Percentiles rank a stretch among this genome's conserved stretches.
Evolutionary conservation across 2,888 invertebrate species (phyloP).

Genomic region (Chrysotoxum bicinctum): DNA sequence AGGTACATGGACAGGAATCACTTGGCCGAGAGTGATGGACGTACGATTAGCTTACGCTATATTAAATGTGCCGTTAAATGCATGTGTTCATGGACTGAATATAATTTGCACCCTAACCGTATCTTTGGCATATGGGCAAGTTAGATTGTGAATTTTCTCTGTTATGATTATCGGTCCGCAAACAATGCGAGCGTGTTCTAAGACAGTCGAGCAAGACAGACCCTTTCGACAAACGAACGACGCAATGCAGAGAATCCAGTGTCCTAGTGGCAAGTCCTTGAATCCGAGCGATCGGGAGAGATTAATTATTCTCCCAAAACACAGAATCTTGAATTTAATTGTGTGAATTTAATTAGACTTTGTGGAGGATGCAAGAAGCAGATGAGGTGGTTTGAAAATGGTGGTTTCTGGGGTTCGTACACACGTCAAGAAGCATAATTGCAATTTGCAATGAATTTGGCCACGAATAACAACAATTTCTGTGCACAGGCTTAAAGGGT

Average conservation of each 20-base stretch:
- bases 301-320: constrained; percentile 42
- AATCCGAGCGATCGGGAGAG: background rate
- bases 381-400: background rate
- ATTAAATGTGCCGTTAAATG: constrained; percentile 19
- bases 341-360: constrained; percentile 60
- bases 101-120: constrained; percentile 32
- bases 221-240: background rate
- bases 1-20: background rate
- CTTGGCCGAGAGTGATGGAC: background rate
- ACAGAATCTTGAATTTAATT: constrained; percentile 48
- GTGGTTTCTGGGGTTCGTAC: background rate
- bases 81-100: constrained; percentile 22
- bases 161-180: constrained; percentile 48
- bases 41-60: background rate
- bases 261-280: background rate
- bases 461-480: constrained; percentile 11
- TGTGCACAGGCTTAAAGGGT: background rate
- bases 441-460: background rate
- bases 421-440: constrained; percentile 13
- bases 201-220: constrained; percentile 10
- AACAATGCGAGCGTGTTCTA: background rate
- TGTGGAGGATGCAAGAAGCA: background rate
- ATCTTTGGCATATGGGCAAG: constrained; percentile 18
- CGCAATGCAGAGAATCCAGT: background rate
- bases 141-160: constrained; percentile 10